Evolutionary conservation across 1,140 invertebrate genomes (phyloP), one percentile per base, ranked within the genome.

Genomic region (Drosophila nannoptera): DNA sequence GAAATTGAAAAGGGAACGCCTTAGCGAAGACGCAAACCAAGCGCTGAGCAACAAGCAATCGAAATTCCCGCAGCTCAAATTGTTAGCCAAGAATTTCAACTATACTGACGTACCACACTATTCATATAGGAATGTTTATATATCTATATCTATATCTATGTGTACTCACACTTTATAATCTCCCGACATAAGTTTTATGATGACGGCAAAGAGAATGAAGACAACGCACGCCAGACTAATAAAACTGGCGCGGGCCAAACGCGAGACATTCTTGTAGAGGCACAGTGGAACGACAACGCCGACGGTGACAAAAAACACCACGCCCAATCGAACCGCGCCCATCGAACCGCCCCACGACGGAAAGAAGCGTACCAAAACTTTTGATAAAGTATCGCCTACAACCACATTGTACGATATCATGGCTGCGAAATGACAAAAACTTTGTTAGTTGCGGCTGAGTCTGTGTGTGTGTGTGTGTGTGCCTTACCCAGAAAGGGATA

Each of bases 401-500:
- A 97, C 96, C 5, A 97, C 94, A 88, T 97, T 97, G 88, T 97
- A 97, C 48, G 95, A 96, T 33, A 97, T 94, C 95, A 97, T 97
- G 2, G 96, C 96, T 96, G 90, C 53, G 73, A 77, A 76, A 58
- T 55, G 43, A 12, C 40, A 56, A 45, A 22, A 56, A 56, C 40
- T 56, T 56, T 56, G 54, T 56, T 56, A 56, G 40, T 45, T 45
- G 16, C 12, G n/a, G 22, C 22, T 35, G 12, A 33, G 12, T 48
- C 9, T 11, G 22, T 38, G 38, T 56, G 31, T 7, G 54, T 40
- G 43, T 31, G 29, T 31, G 29, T 8, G 14, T 48, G 68, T 62
- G 33, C 53, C 91, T 92, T 91, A 96, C 96, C 95, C 81, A 97
- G 94, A 74, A 97, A 95, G 9, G 96, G 96, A 91, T 97, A 97